Percentiles rank a stretch among this genome's conserved stretches.
These are phyloP conservation scores for Ruditapes philippinarum DNA, from an alignment of 1,140 invertebrate species.

Conservation along the genomic window DNA sequence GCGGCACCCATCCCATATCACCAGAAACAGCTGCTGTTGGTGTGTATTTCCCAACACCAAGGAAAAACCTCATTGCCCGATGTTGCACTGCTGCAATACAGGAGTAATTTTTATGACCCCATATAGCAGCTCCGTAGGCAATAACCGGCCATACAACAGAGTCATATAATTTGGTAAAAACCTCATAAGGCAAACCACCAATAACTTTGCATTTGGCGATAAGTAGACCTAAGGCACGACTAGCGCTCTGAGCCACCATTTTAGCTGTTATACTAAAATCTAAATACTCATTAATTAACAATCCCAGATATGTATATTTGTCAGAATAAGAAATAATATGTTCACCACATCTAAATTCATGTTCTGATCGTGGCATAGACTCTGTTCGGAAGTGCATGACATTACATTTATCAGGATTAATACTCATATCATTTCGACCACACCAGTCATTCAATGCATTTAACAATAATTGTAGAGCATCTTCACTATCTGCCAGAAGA, in stretches of 20 bases:
- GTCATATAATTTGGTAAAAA: not conserved
- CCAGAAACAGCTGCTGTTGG: not conserved
- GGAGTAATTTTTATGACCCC: not conserved
- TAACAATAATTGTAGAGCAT: not conserved
- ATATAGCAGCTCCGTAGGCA: not conserved
- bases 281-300: not conserved
- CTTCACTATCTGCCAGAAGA: constrained; percentile 21
- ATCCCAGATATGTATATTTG: constrained; percentile 18
- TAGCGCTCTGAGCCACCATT: not conserved
- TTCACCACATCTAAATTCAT: not conserved
- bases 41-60: constrained; percentile 18
- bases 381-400: not conserved
- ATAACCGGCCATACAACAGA: not conserved
- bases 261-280: not conserved
- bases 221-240: not conserved
- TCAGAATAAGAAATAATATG: not conserved
- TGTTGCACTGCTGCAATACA: not conserved
- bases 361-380: not conserved
- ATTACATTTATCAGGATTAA: constrained; percentile 13
- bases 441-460: constrained; percentile 31
- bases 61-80: not conserved
- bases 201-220: not conserved
- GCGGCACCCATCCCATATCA: not conserved
- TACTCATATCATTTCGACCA: not conserved
- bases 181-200: not conserved